These are phyloP conservation scores for Octonoba sinensis DNA, from an alignment of 2,888 invertebrate species.

Conservation along the genomic window DNA sequence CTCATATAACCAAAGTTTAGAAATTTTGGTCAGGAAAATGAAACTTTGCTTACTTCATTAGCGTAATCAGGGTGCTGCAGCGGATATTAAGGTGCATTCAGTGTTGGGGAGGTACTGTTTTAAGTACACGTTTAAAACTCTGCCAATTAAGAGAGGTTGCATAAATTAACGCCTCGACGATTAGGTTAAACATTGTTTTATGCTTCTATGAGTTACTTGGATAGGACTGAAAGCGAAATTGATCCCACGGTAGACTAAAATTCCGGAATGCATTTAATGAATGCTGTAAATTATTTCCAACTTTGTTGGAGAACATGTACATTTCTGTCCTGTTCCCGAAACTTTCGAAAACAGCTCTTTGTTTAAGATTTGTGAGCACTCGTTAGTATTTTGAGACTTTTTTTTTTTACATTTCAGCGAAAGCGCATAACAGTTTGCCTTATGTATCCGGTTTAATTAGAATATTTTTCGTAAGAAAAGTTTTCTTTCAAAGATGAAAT, in stretches of 20 bases:
- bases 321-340: background rate
- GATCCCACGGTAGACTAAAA: constrained; percentile 14
- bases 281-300: constrained; percentile 37
- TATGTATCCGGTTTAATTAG: no score
- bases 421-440: no score
- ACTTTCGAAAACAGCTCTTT: no score
- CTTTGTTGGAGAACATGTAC: constrained; percentile 25
- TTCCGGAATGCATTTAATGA: constrained; percentile 40
- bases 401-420: no score
- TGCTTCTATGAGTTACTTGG: constrained; percentile 42
- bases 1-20: constrained; percentile 22
- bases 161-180: constrained; percentile 52
- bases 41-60: constrained; percentile 30
- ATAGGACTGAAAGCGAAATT: constrained; percentile 43
- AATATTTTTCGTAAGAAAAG: no score
- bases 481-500: no score
- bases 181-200: constrained; percentile 52
- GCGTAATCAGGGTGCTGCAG: constrained; percentile 41
- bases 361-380: no score
- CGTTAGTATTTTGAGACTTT: no score
- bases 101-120: constrained; percentile 27
- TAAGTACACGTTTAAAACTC: constrained; percentile 43
- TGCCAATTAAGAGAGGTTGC: constrained; percentile 52
- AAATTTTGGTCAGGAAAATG: constrained; percentile 36
- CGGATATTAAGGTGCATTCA: constrained; percentile 49